Evolutionary conservation across 2,888 invertebrate species (phyloP).

Genomic region (Pinctada fucata): DNA sequence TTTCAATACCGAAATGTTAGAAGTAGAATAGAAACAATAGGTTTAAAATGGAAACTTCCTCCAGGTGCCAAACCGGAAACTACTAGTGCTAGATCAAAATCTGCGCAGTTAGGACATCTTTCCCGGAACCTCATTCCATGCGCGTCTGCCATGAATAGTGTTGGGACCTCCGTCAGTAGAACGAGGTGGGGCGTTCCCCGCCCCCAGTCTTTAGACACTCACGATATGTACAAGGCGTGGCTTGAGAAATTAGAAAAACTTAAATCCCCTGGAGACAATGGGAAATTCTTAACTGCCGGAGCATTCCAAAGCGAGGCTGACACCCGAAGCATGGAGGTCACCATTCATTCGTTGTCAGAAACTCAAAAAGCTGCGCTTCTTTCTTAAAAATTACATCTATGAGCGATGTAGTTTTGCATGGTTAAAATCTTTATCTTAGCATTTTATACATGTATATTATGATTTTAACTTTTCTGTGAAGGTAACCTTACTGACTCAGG

Average conservation of each 20-base stretch:
- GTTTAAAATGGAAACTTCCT: conserved; percentile 53
- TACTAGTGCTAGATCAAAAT: background rate
- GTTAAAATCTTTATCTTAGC: no score
- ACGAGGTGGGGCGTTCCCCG: conserved; percentile 53
- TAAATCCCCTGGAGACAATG: conserved; percentile 38
- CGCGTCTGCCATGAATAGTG: conserved; percentile 48
- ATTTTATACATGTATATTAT: no score
- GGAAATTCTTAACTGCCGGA: background rate
- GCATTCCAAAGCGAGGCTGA: conserved; percentile 1
- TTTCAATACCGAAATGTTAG: conserved; percentile 31
- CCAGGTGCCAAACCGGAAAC: conserved; percentile 25
- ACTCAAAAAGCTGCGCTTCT: conserved; percentile 10
- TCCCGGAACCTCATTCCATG: conserved; percentile 55
- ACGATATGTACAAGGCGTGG: conserved; percentile 52
- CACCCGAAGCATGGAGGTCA: conserved; percentile 14
- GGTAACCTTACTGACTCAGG: no score
- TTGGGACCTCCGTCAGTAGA: conserved; percentile 48
- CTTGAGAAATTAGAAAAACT: conserved; percentile 51
- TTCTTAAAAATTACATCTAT: background rate
- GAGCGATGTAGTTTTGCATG: no score
- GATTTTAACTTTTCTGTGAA: no score
- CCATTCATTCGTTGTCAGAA: conserved; percentile 24
- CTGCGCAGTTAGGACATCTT: conserved; percentile 18
- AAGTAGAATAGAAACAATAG: conserved; percentile 55
- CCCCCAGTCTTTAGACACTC: conserved; percentile 39